Evolutionary conservation across 2,888 invertebrate genomes (phyloP), one percentile per base, ranked within the genome.

Genomic region (Lottia scabra): DNA sequence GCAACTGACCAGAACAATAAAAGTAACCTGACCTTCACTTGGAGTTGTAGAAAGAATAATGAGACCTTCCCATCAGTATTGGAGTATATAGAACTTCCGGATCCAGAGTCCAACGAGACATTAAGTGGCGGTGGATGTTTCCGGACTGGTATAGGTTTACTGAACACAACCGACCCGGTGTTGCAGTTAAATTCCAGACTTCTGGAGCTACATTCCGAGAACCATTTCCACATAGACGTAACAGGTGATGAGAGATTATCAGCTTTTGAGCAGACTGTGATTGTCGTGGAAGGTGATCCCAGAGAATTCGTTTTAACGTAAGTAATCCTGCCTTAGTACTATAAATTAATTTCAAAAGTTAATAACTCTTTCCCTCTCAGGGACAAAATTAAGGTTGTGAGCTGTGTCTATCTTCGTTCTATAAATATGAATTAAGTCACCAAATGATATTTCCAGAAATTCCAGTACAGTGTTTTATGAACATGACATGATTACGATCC

Each of bases 271-370:
- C 83, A 83, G 65, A 69, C 70, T 0, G 67, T 82, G 0, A 73
- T 71, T 63, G 72, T 82, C 15, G 80, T 82, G 6, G 76, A 80
- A n/a, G 83, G 82, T 2, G 73, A 78, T 56, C 80, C 81, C 15
- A 80, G 78, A 19, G 69, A 74, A 6, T 66, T 82, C 45, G 48
- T 69, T 16, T 77, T 82, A 43, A 75, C 67, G 82, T 83, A 75
- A 75, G 78, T 77, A 45, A 8, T 38, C 8, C 8, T 38, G 38
- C 10, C 38, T 38, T 5, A 5, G 5, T 30, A 30, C 2, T 30
- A 2, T 30, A 4, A 4, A 30, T 30, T 30, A 30, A 30, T 4
- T 5, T 4, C 5, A 2, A 30, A 4, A 30, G 30, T 30, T 30
- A 5, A 2, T 30, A 30, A 2, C 5, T 5, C 30, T 2, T 5